Evolutionary conservation across 1,140 invertebrate genomes (phyloP).

Genomic region (Trachymyrmex cornetzi): DNA sequence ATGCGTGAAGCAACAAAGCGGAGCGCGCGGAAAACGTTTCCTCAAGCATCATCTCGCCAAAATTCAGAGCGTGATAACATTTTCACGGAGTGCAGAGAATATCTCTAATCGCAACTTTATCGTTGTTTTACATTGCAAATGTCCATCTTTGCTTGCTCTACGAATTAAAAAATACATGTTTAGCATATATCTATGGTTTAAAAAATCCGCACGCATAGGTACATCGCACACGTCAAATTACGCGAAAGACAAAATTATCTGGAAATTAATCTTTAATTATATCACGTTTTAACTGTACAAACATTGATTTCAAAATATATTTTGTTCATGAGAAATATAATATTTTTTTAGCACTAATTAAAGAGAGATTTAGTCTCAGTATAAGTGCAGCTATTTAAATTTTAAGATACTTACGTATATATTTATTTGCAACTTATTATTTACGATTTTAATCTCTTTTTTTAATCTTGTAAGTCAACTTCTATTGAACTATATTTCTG

Average conservation of each 20-base stretch:
- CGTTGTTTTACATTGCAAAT: background rate
- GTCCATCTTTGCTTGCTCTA: background rate
- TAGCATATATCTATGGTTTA: background rate
- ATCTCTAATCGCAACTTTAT: background rate
- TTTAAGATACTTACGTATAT: background rate
- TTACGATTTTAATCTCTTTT: background rate
- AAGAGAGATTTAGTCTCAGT: background rate
- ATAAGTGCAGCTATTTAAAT: background rate
- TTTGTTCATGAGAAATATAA: background rate
- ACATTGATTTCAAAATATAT: constrained; percentile 6
- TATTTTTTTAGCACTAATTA: background rate
- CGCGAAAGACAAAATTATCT: background rate
- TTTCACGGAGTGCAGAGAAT: background rate
- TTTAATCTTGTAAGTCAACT: background rate
- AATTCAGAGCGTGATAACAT: constrained; percentile 21
- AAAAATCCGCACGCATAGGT: background rate
- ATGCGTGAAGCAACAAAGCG: constrained; percentile 70
- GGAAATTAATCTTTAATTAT: background rate
- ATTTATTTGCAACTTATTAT: background rate
- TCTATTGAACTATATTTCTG: background rate
- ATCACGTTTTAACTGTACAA: background rate
- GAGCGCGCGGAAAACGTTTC: constrained; percentile 16
- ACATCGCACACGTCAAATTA: background rate
- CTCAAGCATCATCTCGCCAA: constrained; percentile 1
- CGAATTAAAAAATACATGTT: background rate